These are phyloP conservation scores for Oncorhynchus gorbuscha DNA, from an alignment of 2,113 vertebrate genomes.

Conservation along the genomic window DNA sequence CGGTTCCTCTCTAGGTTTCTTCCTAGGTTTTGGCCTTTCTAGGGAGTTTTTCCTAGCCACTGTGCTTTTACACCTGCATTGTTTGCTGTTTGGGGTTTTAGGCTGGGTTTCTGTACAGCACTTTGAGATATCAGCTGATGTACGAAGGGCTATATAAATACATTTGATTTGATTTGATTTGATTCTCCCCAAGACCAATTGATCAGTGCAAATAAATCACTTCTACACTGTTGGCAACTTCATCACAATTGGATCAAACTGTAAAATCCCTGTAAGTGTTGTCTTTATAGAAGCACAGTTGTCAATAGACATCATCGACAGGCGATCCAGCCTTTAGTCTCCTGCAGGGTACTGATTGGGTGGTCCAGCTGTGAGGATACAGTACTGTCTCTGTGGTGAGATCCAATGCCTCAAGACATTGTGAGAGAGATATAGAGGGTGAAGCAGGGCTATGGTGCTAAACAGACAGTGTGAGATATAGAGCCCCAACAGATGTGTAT, in stretches of 20 bases:
- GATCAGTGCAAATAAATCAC: neutral
- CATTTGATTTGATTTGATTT: too few relatives aligned
- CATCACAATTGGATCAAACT: too few relatives aligned
- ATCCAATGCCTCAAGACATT: slow-evolving; percentile 19
- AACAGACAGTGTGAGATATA: slow-evolving; percentile 5
- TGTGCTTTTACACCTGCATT: too few relatives aligned
- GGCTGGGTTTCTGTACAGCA: too few relatives aligned
- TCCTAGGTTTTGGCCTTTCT: too few relatives aligned
- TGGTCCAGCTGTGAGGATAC: slow-evolving; percentile 18
- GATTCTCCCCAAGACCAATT: neutral
- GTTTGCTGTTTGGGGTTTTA: too few relatives aligned
- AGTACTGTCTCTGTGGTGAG: slow-evolving; percentile 1
- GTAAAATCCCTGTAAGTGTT: neutral
- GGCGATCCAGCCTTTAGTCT: neutral
- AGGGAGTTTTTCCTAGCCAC: too few relatives aligned
- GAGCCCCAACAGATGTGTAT: slow-evolving; percentile 50
- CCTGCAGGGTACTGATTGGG: slow-evolving; percentile 4
- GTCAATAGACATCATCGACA: slow-evolving; percentile 3
- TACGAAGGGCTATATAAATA: too few relatives aligned
- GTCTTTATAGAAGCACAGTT: neutral
- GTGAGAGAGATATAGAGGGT: slow-evolving; percentile 3
- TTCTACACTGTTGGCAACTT: neutral
- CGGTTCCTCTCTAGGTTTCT: too few relatives aligned
- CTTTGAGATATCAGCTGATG: too few relatives aligned
- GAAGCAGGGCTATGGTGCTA: slow-evolving; percentile 29